These are phyloP conservation scores for Euclidia mi DNA, from an alignment of 2,888 invertebrate genomes.

Conservation along the genomic window DNA sequence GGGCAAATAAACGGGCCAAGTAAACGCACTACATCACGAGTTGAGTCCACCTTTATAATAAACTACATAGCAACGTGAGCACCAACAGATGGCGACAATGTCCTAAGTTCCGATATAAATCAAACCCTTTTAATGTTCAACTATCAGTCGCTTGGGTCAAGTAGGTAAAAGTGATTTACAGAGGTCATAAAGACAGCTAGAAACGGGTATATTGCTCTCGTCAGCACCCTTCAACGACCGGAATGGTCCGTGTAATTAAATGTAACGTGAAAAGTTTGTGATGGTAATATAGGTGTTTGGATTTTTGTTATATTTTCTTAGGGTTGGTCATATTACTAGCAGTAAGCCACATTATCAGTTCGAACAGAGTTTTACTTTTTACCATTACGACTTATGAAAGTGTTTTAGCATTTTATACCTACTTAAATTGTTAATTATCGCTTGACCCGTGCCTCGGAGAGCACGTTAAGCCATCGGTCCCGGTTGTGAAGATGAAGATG, in stretches of 20 bases:
- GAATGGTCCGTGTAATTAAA: slow-evolving; percentile 69
- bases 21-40: slow-evolving; percentile 61
- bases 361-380: no score
- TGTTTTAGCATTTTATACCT: no score
- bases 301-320: slow-evolving; percentile 26
- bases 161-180: slow-evolving; percentile 86
- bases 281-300: slow-evolving; percentile 41
- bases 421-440: no score
- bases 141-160: slow-evolving; percentile 85
- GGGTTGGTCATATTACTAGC: slow-evolving; percentile 23
- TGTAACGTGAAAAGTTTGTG: slow-evolving; percentile 62
- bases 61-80: slow-evolving; percentile 77
- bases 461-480: no score
- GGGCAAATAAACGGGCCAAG: slow-evolving; percentile 42
- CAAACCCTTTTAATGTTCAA: slow-evolving; percentile 87
- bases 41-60: no score
- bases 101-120: slow-evolving; percentile 86
- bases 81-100: slow-evolving; percentile 86
- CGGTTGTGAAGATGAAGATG: no score
- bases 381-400: no score
- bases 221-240: slow-evolving; percentile 74
- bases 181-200: slow-evolving; percentile 81
- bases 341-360: no score
- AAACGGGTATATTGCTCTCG: slow-evolving; percentile 79
- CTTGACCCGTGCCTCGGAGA: no score